Conservation (phyloP, 2,113 vertebrate species). For the Antennarius striatus region DNA sequence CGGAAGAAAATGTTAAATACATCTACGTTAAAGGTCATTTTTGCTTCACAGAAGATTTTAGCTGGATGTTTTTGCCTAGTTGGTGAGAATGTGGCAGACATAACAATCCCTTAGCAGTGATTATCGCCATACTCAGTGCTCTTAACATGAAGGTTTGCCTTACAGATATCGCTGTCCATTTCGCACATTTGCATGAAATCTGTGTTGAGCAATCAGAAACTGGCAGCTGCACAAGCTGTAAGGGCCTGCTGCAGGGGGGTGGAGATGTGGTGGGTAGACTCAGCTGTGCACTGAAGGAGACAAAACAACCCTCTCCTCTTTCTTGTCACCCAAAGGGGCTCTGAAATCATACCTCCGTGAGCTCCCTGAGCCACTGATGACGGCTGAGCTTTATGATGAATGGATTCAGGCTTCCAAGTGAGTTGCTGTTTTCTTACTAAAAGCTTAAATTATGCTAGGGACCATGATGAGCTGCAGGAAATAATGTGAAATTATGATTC, state of each 20-base stretch:
- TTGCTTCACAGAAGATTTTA: not conserved
- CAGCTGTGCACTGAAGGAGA: not conserved
- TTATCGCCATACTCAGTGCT: not conserved
- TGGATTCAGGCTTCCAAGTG: slow-evolving; percentile 99
- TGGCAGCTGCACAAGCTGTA: slow-evolving; percentile 38
- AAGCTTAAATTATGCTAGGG: slow-evolving; percentile 23
- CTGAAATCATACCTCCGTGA: slow-evolving; percentile 98
- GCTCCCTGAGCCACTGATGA: slow-evolving; percentile 97
- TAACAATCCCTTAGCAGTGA: not conserved
- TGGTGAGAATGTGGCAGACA: slow-evolving; percentile 1
- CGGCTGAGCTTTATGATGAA: slow-evolving; percentile 95
- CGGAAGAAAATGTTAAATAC: slow-evolving; percentile 1
- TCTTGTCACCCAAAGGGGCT: slow-evolving; percentile 82
- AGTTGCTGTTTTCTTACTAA: slow-evolving; percentile 62
- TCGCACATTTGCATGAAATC: slow-evolving; percentile 46
- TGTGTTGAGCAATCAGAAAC: slow-evolving; percentile 43
- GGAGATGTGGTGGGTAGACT: slow-evolving; percentile 38
- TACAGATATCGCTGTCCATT: slow-evolving; percentile 28
- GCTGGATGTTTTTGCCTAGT: slow-evolving; percentile 3
- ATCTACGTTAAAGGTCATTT: not conserved
- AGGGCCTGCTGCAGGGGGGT: slow-evolving; percentile 46
- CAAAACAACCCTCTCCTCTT: slow-evolving; percentile 28
- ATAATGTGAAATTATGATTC: slow-evolving; percentile 3
- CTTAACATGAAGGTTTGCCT: slow-evolving; percentile 14
- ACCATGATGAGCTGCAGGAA: slow-evolving; percentile 15